Evolutionary conservation across 2,113 vertebrate genomes (phyloP).

Genomic region (Alectura lathami): DNA sequence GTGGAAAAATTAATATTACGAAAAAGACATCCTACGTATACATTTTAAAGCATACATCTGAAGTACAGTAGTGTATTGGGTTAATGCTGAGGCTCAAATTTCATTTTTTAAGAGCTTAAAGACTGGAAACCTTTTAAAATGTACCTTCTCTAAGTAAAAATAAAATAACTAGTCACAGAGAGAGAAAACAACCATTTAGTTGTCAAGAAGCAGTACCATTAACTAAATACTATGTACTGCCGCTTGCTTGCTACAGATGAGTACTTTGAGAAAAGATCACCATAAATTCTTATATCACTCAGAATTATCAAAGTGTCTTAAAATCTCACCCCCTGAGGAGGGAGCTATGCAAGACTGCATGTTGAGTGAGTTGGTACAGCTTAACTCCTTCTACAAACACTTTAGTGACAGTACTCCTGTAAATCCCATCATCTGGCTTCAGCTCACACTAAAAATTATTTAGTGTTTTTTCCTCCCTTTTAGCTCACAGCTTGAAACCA

Average conservation of each 20-base stretch:
- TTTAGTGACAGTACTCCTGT: background rate
- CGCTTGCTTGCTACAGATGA: background rate
- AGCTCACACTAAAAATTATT: background rate
- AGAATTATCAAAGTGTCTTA: background rate
- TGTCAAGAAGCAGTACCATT: background rate
- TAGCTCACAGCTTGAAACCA: background rate
- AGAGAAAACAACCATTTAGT: background rate
- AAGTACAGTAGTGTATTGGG: background rate
- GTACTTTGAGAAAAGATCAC: background rate
- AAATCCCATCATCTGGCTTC: background rate
- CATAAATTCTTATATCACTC: background rate
- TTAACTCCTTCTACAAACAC: background rate
- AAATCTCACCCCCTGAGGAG: background rate
- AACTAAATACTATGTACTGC: background rate
- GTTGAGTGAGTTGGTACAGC: background rate
- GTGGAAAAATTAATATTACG: background rate
- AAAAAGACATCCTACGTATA: background rate
- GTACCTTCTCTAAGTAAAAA: background rate
- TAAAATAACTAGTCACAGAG: background rate
- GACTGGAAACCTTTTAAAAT: background rate
- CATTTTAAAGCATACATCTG: background rate
- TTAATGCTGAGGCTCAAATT: background rate
- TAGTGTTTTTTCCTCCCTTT: background rate
- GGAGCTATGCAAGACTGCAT: background rate
- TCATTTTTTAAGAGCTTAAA: background rate